Evolutionary conservation across 1,140 invertebrate species (phyloP), one percentile per base, ranked within the genome.

Genomic region (Penaeus japonicus): DNA sequence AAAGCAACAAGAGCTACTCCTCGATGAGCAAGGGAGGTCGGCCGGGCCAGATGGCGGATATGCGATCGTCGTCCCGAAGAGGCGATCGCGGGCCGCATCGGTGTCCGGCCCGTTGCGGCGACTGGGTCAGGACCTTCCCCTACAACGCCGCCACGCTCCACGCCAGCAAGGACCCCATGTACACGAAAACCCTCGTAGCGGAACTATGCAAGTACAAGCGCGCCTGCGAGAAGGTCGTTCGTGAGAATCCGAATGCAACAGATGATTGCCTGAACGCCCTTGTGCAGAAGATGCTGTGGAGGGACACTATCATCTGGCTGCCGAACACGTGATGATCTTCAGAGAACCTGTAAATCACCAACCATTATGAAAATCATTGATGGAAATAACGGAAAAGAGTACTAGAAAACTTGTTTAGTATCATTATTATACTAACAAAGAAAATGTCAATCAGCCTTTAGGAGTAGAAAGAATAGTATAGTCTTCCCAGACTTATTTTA

Each of bases 81-180:
- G 73, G 20, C 18, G 55, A 27, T 2, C 24, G 30, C 35, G 47
- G 80, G n/a, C 55, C 24, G 10, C 39, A 70, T 20, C 57, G 80
- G 62, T 87, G 86, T 24, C 86, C 87, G 27, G 80, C 87, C 2
- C 54, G 54, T 24, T 75, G 85, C 24, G 90, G 89, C 32, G 90
- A 87, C 32, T 91, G 90, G 90, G 80, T 89, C 32, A 75, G 90
- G 30, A 89, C 84, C 2, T 91, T 90, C 73, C 90, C 90, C 2
- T 91, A 84, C 86, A 91, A 91, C 57, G 89, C 89, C 20, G 89
- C 87, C 0, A 91, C 89, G 0, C 73, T 86, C 18, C 90, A 91
- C 83, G 90, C 88, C 35, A 84, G 87, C 55, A 88, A 87, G 4
- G 87, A 90, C 78, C 84, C 90, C 2, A 22, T 84, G 20, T 81